Evolutionary conservation across 1,140 invertebrate species (phyloP).

Genomic region (Sminthurides bifidus): DNA sequence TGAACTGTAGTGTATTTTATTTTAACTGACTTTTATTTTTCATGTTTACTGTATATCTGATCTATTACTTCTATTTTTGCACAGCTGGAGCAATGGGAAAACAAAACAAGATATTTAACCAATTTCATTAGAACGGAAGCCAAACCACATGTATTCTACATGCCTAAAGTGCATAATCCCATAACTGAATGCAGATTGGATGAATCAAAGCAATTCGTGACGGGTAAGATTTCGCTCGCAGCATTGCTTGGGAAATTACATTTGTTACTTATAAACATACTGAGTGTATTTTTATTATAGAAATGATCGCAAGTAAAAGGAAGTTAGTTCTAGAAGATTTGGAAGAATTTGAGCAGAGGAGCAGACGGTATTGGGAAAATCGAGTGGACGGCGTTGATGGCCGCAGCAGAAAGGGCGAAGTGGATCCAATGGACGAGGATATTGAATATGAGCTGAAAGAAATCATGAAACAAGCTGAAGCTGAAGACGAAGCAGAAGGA

Average conservation of each 20-base stretch:
- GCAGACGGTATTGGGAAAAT: conserved; percentile 31
- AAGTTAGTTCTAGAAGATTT: conserved; percentile 40
- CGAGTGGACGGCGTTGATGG: conserved; percentile 13
- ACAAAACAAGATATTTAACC: conserved; percentile 57
- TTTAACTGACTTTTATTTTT: too few relatives aligned
- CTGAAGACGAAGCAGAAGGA: conserved; percentile 11
- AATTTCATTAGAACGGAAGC: conserved; percentile 79
- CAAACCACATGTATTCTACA: conserved; percentile 75
- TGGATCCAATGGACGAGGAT: conserved; percentile 26
- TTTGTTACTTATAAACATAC: conserved; percentile 6
- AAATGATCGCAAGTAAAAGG: conserved; percentile 42
- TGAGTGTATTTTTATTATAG: too few relatives aligned
- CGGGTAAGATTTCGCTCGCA: conserved; percentile 47
- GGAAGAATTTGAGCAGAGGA: conserved; percentile 35
- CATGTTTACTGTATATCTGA: too few relatives aligned
- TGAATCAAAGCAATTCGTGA: conserved; percentile 46
- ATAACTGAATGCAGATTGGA: conserved; percentile 45
- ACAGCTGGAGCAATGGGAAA: conserved; percentile 73
- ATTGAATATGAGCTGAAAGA: conserved; percentile 33
- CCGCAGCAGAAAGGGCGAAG: conserved; percentile 7
- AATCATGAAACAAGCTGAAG: conserved; percentile 24
- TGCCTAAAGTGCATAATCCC: conserved; percentile 58
- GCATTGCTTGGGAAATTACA: not conserved
- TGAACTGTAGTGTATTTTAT: too few relatives aligned
- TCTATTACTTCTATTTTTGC: too few relatives aligned